Percentiles rank a stretch among this genome's conserved stretches.
Conservation (phyloP, 2,113 vertebrate species). For the Chiloscyllium plagiosum region DNA sequence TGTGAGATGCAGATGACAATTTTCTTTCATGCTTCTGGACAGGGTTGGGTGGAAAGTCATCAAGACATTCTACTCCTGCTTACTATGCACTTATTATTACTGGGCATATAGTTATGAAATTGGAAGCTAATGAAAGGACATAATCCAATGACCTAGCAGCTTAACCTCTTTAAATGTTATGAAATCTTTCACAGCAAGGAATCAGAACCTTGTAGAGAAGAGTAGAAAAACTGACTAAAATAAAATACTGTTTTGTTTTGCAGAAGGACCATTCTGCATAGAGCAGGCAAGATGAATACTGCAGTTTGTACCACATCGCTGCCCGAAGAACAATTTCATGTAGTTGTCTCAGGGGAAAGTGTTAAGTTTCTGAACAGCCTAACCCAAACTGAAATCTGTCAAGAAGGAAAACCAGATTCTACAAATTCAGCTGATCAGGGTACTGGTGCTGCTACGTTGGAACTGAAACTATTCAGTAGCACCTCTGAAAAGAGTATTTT, state of each 20-base stretch:
- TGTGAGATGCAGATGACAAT: neutral
- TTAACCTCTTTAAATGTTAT: neutral
- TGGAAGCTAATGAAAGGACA: neutral
- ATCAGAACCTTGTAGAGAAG: neutral
- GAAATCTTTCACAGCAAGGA: neutral
- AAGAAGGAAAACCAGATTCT: neutral
- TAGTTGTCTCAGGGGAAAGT: neutral
- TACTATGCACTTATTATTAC: neutral
- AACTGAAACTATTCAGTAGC: neutral
- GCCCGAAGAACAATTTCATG: neutral
- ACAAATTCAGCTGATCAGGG: neutral
- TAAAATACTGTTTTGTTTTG: slow-evolving; percentile 1
- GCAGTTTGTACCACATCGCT: neutral
- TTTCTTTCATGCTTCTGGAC: neutral
- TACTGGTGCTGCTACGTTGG: neutral
- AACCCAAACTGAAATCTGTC: neutral
- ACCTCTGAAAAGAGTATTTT: neutral
- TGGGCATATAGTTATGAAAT: neutral
- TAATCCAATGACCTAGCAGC: neutral
- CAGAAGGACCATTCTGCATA: neutral
- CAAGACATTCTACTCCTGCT: neutral
- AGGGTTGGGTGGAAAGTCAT: neutral
- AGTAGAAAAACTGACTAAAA: neutral
- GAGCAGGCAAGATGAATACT: neutral
- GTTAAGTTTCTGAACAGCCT: neutral